Conservation (phyloP, 2,797 vertebrate genomes). For the Tarsius wallacei region DNA sequence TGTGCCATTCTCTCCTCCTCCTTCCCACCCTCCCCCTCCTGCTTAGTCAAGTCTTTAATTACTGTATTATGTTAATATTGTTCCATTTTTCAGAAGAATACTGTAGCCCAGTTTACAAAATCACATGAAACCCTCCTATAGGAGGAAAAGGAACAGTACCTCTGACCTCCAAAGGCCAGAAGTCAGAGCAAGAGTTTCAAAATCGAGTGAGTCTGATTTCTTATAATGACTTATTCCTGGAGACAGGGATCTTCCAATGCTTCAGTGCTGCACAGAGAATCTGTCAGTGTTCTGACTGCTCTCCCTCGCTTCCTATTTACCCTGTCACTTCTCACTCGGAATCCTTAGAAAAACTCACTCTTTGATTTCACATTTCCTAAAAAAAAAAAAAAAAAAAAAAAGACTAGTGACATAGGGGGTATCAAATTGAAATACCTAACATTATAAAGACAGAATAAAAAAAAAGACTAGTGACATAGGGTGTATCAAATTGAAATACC, state of each 20-base stretch:
- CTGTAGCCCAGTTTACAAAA: conserved; percentile 31
- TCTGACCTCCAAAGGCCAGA: not conserved
- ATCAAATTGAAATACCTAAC: not conserved
- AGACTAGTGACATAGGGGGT: not conserved
- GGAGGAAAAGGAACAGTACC: not conserved
- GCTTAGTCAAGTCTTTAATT: conserved; percentile 10
- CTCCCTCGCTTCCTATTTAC: accelerated
- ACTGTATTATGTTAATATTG: not conserved
- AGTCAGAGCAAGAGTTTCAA: not conserved
- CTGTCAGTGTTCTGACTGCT: accelerated
- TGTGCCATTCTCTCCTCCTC: accelerated
- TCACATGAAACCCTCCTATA: not conserved
- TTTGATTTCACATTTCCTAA: not conserved
- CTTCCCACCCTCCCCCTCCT: accelerated
- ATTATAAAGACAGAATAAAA: not conserved
- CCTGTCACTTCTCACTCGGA: accelerated
- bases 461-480: not conserved
- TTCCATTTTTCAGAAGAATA: conserved; percentile 40
- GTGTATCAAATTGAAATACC: not conserved
- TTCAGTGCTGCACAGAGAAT: accelerated
- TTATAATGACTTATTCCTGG: not conserved
- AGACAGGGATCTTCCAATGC: accelerated
- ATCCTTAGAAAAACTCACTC: not conserved
- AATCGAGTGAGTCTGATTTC: not conserved
- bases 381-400: not conserved